phyloP scores from a whole-genome alignment of 2,113 vertebrate species.

The Sialia sialis region DNA sequence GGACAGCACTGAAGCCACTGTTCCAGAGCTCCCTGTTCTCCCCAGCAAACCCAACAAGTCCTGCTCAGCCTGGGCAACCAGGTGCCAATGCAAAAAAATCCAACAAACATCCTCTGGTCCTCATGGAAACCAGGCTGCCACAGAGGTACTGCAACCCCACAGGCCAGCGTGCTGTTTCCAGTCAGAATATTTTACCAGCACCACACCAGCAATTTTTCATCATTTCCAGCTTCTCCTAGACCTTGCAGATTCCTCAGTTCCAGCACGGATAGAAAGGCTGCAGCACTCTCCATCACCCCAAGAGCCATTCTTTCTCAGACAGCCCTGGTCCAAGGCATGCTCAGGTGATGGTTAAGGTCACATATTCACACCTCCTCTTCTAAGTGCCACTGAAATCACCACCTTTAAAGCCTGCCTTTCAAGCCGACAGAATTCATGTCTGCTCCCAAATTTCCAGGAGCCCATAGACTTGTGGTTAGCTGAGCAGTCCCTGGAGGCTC shows the following conservation, averaged over 20 bases:
- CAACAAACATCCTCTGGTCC: neutral
- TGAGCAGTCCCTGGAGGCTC: neutral
- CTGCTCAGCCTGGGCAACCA: neutral
- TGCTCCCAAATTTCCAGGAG: conserved; percentile 2
- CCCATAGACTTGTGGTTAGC: neutral
- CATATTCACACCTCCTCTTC: neutral
- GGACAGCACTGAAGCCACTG: neutral
- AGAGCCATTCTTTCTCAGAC: neutral
- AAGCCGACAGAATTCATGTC: neutral
- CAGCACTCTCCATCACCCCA: neutral
- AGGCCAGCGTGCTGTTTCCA: neutral
- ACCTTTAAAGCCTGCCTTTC: neutral
- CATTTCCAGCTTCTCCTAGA: neutral
- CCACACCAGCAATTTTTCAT: neutral
- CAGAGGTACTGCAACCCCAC: neutral
- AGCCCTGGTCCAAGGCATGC: neutral
- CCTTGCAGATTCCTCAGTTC: neutral
- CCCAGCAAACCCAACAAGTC: neutral
- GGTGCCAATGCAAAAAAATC: neutral
- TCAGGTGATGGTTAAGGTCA: neutral
- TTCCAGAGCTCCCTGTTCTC: neutral
- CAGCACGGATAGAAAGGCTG: neutral
- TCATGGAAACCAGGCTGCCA: neutral
- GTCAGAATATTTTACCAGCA: neutral
- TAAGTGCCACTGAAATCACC: neutral